These are phyloP conservation scores for Megalopta genalis DNA, from an alignment of 1,140 invertebrate species.

Conservation along the genomic window DNA sequence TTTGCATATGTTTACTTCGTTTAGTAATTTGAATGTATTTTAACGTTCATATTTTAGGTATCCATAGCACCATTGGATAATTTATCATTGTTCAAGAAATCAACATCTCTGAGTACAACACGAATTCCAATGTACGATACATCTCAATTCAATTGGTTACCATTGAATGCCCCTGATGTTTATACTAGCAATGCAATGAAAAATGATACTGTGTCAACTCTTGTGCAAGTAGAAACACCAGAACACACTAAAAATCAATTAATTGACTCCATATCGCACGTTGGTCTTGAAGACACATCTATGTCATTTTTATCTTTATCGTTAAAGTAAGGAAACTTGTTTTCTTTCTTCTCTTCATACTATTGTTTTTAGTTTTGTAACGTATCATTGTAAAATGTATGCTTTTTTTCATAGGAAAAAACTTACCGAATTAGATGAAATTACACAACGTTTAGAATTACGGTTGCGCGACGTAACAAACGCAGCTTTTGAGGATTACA, in stretches of 20 bases:
- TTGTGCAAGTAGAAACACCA: constrained; percentile 18
- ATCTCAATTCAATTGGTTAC: constrained; percentile 48
- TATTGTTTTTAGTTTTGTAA: neutral
- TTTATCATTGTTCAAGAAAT: constrained; percentile 65
- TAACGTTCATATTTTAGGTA: constrained; percentile 70
- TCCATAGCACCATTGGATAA: constrained; percentile 80
- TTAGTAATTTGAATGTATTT: constrained; percentile 4
- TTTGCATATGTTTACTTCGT: constrained; percentile 51
- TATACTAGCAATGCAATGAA: constrained; percentile 13
- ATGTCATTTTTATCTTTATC: constrained; percentile 75
- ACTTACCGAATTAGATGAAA: constrained; percentile 83
- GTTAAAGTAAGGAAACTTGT: constrained; percentile 68
- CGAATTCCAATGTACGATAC: constrained; percentile 34
- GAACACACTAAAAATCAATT: constrained; percentile 15
- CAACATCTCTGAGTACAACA: constrained; percentile 28
- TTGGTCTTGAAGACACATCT: constrained; percentile 69
- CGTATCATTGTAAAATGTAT: constrained; percentile 19
- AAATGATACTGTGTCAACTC: constrained; percentile 8
- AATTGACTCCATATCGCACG: constrained; percentile 43
- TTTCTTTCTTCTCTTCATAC: constrained; percentile 2
- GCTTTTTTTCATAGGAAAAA: constrained; percentile 81
- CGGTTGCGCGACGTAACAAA: constrained; percentile 82
- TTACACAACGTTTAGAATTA: constrained; percentile 81
- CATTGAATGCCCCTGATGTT: constrained; percentile 38
- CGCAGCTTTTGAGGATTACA: constrained; percentile 80